Conservation (phyloP, 2,888 invertebrate species). For the Torymus auratus region DNA sequence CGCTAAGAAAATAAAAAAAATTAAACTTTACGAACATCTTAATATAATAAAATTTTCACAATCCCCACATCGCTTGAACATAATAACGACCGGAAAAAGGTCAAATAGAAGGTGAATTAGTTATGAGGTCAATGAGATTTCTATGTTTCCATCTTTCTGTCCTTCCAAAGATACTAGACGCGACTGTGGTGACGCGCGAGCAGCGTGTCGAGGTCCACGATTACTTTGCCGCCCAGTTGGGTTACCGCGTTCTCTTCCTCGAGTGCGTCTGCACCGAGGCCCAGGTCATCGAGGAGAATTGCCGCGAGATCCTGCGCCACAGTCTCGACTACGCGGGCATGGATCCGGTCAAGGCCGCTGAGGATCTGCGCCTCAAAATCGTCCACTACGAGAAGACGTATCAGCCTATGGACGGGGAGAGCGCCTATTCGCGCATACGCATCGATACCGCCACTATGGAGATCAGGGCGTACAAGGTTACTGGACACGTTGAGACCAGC, state of each 20-base stretch:
- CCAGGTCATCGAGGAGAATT: constrained; percentile 84
- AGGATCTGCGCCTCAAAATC: constrained; percentile 88
- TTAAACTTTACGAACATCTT: no score
- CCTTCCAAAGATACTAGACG: constrained; percentile 82
- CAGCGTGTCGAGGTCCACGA: constrained; percentile 88
- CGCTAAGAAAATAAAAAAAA: no score
- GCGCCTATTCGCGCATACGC: constrained; percentile 74
- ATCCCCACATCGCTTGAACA: no score
- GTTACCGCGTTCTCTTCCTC: constrained; percentile 92
- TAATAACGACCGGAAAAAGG: no score
- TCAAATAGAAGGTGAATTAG: no score
- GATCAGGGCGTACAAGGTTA: constrained; percentile 84
- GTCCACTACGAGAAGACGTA: constrained; percentile 90
- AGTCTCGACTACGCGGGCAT: constrained; percentile 91
- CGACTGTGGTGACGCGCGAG: constrained; percentile 91
- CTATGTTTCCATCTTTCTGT: not conserved
- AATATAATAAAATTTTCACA: no score
- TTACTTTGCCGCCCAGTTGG: constrained; percentile 84
- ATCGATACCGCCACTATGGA: constrained; percentile 78
- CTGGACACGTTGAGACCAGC: constrained; percentile 88
- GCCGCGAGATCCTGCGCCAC: constrained; percentile 89
- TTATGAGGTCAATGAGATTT: no score
- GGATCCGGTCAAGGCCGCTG: constrained; percentile 86
- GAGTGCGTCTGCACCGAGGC: constrained; percentile 94
- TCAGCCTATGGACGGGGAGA: constrained; percentile 84